A percentile compares a stretch with the other conserved stretches of the same genome.
Conservation (phyloP, 1,140 invertebrate species). For the Euura lappo region DNA sequence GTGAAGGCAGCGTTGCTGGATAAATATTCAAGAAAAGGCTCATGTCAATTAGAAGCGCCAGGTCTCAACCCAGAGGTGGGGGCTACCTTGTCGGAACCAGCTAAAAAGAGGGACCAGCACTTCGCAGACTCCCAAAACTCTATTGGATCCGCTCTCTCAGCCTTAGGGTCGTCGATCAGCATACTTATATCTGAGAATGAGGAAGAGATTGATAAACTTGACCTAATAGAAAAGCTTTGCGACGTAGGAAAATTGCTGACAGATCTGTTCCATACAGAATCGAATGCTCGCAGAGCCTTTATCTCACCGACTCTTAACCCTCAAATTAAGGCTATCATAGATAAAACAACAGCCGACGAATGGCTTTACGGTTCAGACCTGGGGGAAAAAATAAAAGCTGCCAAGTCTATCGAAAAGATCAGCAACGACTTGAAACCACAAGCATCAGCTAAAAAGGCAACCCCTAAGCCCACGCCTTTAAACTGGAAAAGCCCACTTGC, state of each 20-base stretch:
- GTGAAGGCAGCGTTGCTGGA: no score
- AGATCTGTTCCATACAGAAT: slow-evolving; percentile 22
- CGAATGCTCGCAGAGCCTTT: slow-evolving; percentile 20
- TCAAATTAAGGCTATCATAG: slow-evolving; percentile 17
- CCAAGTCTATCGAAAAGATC: slow-evolving; percentile 15
- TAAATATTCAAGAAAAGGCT: slow-evolving; percentile 14
- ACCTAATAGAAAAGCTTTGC: slow-evolving; percentile 11
- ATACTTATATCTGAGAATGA: slow-evolving; percentile 19
- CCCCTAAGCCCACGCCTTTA: background rate
- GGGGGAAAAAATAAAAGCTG: slow-evolving; percentile 19
- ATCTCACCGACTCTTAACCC: slow-evolving; percentile 21
- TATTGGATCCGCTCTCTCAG: slow-evolving; percentile 21
- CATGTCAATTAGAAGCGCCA: slow-evolving; percentile 12
- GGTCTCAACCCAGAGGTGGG: slow-evolving; percentile 10
- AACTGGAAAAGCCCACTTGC: slow-evolving; percentile 19
- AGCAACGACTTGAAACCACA: slow-evolving; percentile 8
- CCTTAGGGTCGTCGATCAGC: slow-evolving; percentile 23
- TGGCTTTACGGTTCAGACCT: slow-evolving; percentile 23
- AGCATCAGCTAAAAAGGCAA: background rate
- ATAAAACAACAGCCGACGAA: slow-evolving; percentile 19
- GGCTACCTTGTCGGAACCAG: slow-evolving; percentile 21
- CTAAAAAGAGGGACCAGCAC: slow-evolving; percentile 28
- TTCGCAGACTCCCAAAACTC: slow-evolving; percentile 29
- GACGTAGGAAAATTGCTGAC: slow-evolving; percentile 11
- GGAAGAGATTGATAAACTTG: slow-evolving; percentile 8